phyloP scores from a whole-genome alignment of 2,113 vertebrate genomes.

The Zapornia atra region DNA sequence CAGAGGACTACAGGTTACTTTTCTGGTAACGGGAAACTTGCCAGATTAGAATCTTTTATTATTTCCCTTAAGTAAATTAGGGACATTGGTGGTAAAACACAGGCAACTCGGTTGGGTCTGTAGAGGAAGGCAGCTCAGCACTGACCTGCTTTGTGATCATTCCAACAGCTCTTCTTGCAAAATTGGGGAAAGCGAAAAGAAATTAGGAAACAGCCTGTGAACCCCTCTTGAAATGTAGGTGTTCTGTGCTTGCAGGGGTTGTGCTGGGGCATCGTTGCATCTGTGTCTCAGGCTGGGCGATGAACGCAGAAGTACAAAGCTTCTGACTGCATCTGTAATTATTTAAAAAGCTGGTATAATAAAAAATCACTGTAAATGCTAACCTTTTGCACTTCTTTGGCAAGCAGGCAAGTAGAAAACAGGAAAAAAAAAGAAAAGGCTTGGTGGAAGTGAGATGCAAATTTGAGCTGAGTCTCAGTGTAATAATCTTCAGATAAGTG shows the following conservation, averaged over 20 bases:
- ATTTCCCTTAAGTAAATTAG: not conserved
- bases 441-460: conserved; percentile 1
- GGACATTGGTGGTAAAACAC: not conserved
- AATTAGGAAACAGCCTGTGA: accelerated
- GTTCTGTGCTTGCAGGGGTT: not conserved
- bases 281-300: not conserved
- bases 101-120: not conserved
- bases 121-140: not conserved
- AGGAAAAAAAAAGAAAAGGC: not conserved
- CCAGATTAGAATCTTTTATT: not conserved
- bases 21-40: not conserved
- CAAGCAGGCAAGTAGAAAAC: not conserved
- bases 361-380: conserved; percentile 9
- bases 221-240: not conserved
- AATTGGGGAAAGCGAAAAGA: not conserved
- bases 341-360: not conserved
- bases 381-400: not conserved
- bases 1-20: not conserved
- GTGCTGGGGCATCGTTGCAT: not conserved
- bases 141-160: not conserved
- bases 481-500: conserved; percentile 43
- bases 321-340: not conserved
- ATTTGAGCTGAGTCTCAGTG: not conserved
- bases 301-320: not conserved
- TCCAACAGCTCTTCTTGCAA: not conserved